Evolutionary conservation across 2,113 vertebrate species (phyloP), one percentile per base, ranked within the genome.

Genomic region (Galemys pyrenaicus): DNA sequence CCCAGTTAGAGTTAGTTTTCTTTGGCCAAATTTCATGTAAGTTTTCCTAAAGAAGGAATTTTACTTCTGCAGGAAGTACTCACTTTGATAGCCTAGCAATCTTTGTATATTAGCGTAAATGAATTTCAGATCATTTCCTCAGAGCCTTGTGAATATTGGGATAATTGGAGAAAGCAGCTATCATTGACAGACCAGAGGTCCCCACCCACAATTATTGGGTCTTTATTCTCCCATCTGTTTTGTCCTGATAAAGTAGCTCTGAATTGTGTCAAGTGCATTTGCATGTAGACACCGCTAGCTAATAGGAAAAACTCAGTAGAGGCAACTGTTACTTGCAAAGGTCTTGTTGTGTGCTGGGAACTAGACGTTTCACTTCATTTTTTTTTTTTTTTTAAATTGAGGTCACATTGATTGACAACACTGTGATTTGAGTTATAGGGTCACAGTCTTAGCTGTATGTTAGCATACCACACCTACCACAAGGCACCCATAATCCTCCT

Each of bases 181-280:
- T n/a, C 8, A 30, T 1, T 26, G 11, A 54, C 8, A 68, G 41
- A 32, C 10, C 17, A 19, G 32, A 64, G 0, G 4, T 67, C 54
- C n/a, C 37, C 20, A 28, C 9, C 3, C 46, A 41, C 28, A 12
- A 1, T 28, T 16, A 46, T 19, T 1, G 2, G 6, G 2, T 71
- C 24, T 17, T 39, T 75, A 19, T 30, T 10, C 24, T 49, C 5
- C 9, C 32, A 35, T 9, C 16, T n/a, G 10, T 35, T 68, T 60
- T 82, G 46, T 37, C 26, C 6, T 16, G 4, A 37, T 16, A 49
- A n/a, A 15, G 1, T 51, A 51, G 49, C 49, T 84, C 28, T 39
- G 11, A 86, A 17, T 9, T 41, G 2, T 24, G 35, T n/a, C 16
- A 56, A 73, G 1, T 39, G 6, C 1, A 2, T 75, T 35, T 44